These are phyloP conservation scores for Acanthaster planci DNA, from an alignment of 35 echinoderm and acorn worm species.

Conservation along the genomic window DNA sequence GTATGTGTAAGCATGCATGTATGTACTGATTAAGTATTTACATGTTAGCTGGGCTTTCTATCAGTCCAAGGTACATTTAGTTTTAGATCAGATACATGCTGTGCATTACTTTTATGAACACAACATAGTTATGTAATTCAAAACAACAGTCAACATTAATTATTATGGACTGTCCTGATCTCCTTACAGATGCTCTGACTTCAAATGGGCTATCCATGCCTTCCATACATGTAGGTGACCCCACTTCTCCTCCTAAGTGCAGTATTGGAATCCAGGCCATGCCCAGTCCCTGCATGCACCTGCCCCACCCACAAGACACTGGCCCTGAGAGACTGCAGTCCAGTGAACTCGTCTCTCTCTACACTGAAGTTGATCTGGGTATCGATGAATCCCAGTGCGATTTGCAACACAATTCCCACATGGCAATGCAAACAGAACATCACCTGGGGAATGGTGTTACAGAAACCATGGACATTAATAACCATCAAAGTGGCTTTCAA, in stretches of 20 bases:
- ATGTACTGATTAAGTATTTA: no score
- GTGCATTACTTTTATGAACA: no score
- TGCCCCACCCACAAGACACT: slow-evolving; percentile 8
- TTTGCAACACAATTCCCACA: not conserved
- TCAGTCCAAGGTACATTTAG: no score
- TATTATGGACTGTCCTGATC: not conserved
- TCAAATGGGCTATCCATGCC: not conserved
- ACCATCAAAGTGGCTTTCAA: not conserved
- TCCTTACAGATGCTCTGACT: slow-evolving; percentile 18
- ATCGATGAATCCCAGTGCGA: not conserved
- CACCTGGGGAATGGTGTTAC: not conserved
- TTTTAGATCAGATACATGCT: no score
- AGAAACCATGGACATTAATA: not conserved
- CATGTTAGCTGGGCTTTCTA: no score
- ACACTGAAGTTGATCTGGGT: not conserved
- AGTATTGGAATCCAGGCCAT: slow-evolving; percentile 1
- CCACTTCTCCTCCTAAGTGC: not conserved
- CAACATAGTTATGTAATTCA: no score
- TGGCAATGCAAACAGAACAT: not conserved
- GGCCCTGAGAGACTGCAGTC: not conserved
- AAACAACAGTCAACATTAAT: no score
- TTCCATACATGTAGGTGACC: not conserved
- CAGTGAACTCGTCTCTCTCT: not conserved
- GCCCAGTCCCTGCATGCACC: slow-evolving; percentile 16
- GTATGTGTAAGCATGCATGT: no score